Base-by-base conservation (phyloP, 2,113 vertebrate genomes). In the Antennarius striatus region DNA sequence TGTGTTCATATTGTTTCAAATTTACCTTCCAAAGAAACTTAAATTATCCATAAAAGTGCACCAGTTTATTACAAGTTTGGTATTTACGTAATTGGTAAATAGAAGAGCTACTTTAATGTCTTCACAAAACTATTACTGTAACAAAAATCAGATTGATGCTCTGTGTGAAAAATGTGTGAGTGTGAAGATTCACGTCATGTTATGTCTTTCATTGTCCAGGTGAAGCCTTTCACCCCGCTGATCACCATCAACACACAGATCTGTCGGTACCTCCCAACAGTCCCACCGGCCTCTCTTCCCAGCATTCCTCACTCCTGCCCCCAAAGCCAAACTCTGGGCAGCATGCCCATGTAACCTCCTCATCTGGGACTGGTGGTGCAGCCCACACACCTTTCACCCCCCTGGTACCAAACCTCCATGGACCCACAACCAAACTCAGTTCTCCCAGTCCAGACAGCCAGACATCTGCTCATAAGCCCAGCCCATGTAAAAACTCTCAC, bases 251-350 rank as follows among this genome's bases (percentile, higher is more conserved):
- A 91, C 94, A 96, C 84, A 92, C 96, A 80, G 96, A 98, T 92
- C 94, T 98, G 89, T 96, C 96, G 55, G 98, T 95, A 90, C 97
- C 97, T 59, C 98, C 98, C 81, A 99, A 99, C 89, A 99, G 98
- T 79, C 98, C 98, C 80, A 98, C 96, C 0, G 95, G 96, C 75
- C 93, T 98, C 69, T 94, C 94, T 39, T 96, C 96, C 47, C 96
- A 96, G 89, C 95, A 95, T 16, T 92, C 94, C 66, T 93, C 92
- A 28, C 91, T 96, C 84, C 77, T 95, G 59, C 92, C 95, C 10
- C 86, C 94, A 78, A 95, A 96, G 86, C 92, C 91, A 67, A 91
- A 76, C 1, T 90, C 93, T 14, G 91, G 92, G 68, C 94, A 96
- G 22, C 95, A 94, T 12, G 15, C 92, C 59, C 94, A 96, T 0